These are phyloP conservation scores for Stratiolaelaps scimitus DNA, from an alignment of 1,140 invertebrate species.

Conservation along the genomic window DNA sequence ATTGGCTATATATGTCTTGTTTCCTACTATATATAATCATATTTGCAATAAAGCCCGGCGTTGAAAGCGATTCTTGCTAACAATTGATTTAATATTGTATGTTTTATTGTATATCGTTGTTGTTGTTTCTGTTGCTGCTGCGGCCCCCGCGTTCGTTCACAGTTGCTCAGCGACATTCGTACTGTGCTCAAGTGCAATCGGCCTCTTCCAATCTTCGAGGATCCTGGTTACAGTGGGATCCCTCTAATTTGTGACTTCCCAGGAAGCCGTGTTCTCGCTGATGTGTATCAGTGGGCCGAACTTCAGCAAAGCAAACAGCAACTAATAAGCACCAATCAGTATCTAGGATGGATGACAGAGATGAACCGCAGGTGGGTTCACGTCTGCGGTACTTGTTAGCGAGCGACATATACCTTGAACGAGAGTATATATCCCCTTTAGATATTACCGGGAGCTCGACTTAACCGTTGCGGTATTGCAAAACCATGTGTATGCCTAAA, in stretches of 20 bases:
- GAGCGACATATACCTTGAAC: not conserved
- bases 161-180: constrained; percentile 33
- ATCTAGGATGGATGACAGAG: constrained; percentile 41
- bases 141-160: constrained; percentile 31
- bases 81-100: constrained; percentile 29
- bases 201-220: constrained; percentile 31
- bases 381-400: not conserved
- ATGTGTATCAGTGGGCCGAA: constrained; percentile 36
- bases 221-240: constrained; percentile 30
- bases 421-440: no score
- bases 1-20: not conserved
- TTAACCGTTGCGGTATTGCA: no score
- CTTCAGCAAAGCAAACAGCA: constrained; percentile 35
- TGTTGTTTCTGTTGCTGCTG: not conserved
- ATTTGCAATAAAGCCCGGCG: constrained; percentile 29
- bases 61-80: no score
- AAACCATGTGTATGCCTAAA: no score
- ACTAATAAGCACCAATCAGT: constrained; percentile 36
- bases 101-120: not conserved
- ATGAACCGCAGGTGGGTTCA: constrained; percentile 14
- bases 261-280: constrained; percentile 38
- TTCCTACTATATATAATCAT: constrained; percentile 29
- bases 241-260: constrained; percentile 39
- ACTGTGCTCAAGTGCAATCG: constrained; percentile 34
- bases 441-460: no score